These are phyloP conservation scores for Circaetus cinerascens DNA, from an alignment of 2,113 vertebrate species.

Conservation along the genomic window DNA sequence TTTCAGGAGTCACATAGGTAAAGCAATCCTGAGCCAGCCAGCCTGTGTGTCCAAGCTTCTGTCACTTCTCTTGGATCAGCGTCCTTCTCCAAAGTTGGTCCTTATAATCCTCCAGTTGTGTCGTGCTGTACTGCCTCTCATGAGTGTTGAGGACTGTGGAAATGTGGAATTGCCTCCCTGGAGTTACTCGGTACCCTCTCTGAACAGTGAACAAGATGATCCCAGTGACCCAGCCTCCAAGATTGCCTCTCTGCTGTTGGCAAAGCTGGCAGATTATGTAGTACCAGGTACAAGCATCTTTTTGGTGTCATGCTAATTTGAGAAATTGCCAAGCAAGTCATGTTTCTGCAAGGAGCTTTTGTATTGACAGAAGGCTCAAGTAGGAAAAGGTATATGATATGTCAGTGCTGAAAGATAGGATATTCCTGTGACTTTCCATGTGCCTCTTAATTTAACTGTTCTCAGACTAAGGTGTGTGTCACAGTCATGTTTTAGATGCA, in stretches of 20 bases:
- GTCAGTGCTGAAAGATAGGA: neutral
- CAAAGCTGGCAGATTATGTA: conserved; percentile 95
- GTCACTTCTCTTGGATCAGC: conserved; percentile 93
- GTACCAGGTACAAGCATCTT: conserved; percentile 85
- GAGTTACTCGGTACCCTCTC: conserved; percentile 92
- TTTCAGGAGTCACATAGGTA: conserved; percentile 94
- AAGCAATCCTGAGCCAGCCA: conserved; percentile 97
- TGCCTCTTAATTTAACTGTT: neutral
- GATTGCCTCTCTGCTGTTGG: conserved; percentile 91
- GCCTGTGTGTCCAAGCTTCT: conserved; percentile 98
- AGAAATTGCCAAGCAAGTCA: neutral
- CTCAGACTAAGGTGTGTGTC: neutral
- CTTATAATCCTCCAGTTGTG: conserved; percentile 96
- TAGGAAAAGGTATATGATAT: neutral
- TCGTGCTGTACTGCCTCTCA: conserved; percentile 92
- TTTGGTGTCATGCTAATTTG: neutral
- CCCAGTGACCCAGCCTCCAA: conserved; percentile 94
- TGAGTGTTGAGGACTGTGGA: conserved; percentile 98
- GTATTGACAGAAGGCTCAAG: neutral
- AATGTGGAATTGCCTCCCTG: conserved; percentile 94
- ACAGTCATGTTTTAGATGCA: neutral
- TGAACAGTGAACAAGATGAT: conserved; percentile 92
- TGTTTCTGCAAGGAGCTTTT: neutral
- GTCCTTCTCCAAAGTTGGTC: conserved; percentile 95
- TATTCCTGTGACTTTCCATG: neutral